Evolutionary conservation across 2,113 vertebrate species (phyloP), one percentile per base, ranked within the genome.

Genomic region (Anhinga rufa): DNA sequence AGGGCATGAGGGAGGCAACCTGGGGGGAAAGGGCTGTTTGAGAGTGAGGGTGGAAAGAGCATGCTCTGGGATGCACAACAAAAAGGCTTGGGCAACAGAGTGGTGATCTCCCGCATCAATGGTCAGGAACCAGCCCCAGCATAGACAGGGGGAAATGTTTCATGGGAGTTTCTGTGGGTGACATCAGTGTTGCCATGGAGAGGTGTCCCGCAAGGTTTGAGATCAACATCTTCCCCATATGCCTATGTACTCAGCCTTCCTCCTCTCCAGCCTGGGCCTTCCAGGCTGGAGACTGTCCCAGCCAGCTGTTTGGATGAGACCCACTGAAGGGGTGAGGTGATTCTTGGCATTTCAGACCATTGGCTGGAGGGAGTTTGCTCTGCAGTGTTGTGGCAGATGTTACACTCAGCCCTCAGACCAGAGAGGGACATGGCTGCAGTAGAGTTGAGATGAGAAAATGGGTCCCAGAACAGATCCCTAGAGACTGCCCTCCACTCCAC

Each of bases 141-240:
- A 51, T 0, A 0, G 31, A 49, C 16, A 49, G 58, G 44, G n/a
- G 29, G 31, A 86, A 75, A 44, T 32, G 31, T 3, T 46, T 48
- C 18, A 19, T 0, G 3, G 15, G 24, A 78, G 29, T 66, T 93
- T 70, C 58, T 68, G 51, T 74, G n/a, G 10, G 22, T 42, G 22
- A 40, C 31, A 34, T 61, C 32, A n/a, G 20, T 86, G 72, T 70
- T 62, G 14, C 52, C 38, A 18, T 29, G 36, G 48, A 32, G 57
- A 71, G 11, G 11, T 79, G 40, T 6, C 52, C 40, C 44, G 46
- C 21, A 64, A 49, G 31, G 40, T 57, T 46, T 57, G 68, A 38
- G 42, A 70, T 70, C 29, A 79, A 17, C 10, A 17, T 78, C 82
- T 65, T 4, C 2, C 13, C 55, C 8, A 21, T 25, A 2, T 61